These are phyloP conservation scores for Cantharis lateralis DNA, from an alignment of 2,888 invertebrate genomes.

Conservation along the genomic window DNA sequence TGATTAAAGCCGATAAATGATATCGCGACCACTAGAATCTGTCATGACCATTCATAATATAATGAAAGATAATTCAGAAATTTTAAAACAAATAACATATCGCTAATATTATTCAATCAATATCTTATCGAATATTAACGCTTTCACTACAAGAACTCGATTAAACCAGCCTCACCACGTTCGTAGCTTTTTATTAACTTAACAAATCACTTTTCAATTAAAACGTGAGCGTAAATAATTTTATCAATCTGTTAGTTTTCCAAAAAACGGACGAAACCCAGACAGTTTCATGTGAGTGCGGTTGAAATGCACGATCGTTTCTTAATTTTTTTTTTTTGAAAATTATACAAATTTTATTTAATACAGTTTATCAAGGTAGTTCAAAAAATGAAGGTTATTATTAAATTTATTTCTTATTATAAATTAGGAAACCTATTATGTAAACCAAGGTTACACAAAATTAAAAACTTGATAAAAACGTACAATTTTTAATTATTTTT, in stretches of 20 bases:
- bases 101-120: background rate
- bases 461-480: background rate
- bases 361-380: background rate
- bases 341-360: background rate
- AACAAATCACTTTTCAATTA: background rate
- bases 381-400: background rate
- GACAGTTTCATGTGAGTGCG: background rate
- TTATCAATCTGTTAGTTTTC: background rate
- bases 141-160: background rate
- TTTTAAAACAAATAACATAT: background rate
- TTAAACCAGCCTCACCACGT: background rate
- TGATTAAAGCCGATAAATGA: background rate
- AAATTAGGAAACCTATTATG: background rate
- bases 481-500: background rate
- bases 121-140: background rate
- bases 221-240: background rate
- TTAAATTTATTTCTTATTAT: background rate
- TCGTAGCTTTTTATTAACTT: background rate
- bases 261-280: background rate
- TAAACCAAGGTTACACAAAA: background rate
- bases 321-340: background rate
- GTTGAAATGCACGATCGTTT: background rate
- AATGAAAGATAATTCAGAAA: background rate
- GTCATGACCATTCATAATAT: background rate
- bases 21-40: background rate